A percentile compares a stretch with the other conserved stretches of the same genome.
Evolutionary conservation across 2,113 vertebrate genomes (phyloP).

Genomic region (Monopterus albus): DNA sequence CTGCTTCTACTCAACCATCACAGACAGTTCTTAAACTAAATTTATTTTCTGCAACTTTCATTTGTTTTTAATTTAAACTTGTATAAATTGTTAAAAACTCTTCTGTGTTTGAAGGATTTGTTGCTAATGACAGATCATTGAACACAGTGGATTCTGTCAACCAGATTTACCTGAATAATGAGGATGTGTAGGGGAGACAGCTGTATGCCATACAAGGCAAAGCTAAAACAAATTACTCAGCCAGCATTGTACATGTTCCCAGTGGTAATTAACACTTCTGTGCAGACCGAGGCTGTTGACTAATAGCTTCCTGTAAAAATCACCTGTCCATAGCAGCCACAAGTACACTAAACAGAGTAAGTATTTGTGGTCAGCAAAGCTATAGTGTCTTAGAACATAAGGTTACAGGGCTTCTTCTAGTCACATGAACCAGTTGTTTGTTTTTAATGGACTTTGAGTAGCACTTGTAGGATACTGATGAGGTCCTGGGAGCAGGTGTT

Average conservation of each 20-base stretch:
- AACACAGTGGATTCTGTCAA: background rate
- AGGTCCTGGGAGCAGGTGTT: slow-evolving; percentile 38
- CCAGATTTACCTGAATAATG: slow-evolving; percentile 26
- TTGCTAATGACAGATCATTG: background rate
- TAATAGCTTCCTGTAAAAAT: slow-evolving; percentile 61
- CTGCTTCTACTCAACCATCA: background rate
- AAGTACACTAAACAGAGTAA: no score
- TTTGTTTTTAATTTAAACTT: background rate
- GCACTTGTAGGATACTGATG: slow-evolving; percentile 11
- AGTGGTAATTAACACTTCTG: slow-evolving; percentile 65
- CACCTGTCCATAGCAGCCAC: slow-evolving; percentile 23
- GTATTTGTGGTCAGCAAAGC: no score
- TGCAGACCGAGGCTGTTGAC: slow-evolving; percentile 22
- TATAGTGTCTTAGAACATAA: no score
- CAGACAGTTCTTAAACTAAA: background rate
- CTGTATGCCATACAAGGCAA: no score
- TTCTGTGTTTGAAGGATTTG: no score
- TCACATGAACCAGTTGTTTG: slow-evolving; percentile 1
- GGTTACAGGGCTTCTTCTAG: background rate
- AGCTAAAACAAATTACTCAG: no score
- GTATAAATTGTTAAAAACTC: background rate
- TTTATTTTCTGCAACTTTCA: background rate
- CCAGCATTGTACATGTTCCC: slow-evolving; percentile 34
- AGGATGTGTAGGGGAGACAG: background rate
- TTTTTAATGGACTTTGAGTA: slow-evolving; percentile 27